These are phyloP conservation scores for Drosophila nasuta DNA, from an alignment of 1,140 invertebrate species.

Conservation along the genomic window DNA sequence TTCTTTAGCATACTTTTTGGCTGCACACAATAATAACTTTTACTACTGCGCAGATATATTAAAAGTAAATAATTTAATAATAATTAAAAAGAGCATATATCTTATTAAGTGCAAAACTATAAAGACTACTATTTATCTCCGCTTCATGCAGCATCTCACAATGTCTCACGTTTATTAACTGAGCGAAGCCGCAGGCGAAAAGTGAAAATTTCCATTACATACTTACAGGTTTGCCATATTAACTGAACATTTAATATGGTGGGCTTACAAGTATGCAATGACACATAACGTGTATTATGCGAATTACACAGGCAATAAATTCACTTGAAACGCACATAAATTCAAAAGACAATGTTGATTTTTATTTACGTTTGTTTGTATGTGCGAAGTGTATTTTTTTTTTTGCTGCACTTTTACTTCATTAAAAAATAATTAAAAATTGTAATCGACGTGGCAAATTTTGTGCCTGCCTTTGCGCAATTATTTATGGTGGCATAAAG, in stretches of 20 bases:
- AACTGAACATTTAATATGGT: slow-evolving; percentile 4
- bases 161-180: neutral
- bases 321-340: slow-evolving; percentile 71
- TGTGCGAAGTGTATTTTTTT: neutral
- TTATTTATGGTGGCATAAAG: slow-evolving; percentile 77
- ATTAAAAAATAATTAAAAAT: slow-evolving; percentile 83
- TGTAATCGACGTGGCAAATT: slow-evolving; percentile 73
- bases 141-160: too few relatives aligned
- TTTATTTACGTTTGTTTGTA: slow-evolving; percentile 26
- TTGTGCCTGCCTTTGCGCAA: slow-evolving; percentile 77
- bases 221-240: slow-evolving; percentile 1
- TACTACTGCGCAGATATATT: too few relatives aligned
- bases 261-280: slow-evolving; percentile 19
- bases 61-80: too few relatives aligned
- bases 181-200: slow-evolving; percentile 23
- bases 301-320: slow-evolving; percentile 78
- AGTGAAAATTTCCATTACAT: slow-evolving; percentile 65
- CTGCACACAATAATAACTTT: neutral
- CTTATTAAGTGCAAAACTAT: too few relatives aligned
- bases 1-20: neutral
- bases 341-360: slow-evolving; percentile 43
- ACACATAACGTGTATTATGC: slow-evolving; percentile 47
- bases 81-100: too few relatives aligned
- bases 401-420: slow-evolving; percentile 61
- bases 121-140: too few relatives aligned